Evolutionary conservation across 2,797 vertebrate species (phyloP).

Genomic region (Danio tinwini): DNA sequence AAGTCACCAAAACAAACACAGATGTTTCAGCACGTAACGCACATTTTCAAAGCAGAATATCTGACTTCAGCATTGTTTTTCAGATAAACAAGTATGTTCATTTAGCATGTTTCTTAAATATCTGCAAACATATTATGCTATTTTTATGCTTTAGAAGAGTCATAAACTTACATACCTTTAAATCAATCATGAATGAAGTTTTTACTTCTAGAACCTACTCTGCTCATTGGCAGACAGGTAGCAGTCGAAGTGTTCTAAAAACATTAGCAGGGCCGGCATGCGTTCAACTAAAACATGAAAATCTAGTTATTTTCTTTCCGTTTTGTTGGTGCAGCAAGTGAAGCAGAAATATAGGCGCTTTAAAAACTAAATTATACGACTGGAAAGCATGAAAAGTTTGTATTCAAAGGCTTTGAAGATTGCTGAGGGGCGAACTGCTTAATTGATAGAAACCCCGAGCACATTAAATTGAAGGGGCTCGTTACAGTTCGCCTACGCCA

Average conservation of each 20-base stretch:
- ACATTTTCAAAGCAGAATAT: too few species aligned
- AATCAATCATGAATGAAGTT: too few species aligned
- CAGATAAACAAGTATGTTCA: too few species aligned
- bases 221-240: neutral
- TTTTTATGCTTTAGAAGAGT: too few species aligned
- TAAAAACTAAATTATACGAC: neutral
- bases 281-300: neutral
- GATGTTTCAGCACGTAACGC: too few species aligned
- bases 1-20: too few species aligned
- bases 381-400: slow-evolving; percentile 1
- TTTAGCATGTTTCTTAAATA: too few species aligned
- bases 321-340: neutral
- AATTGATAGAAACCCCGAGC: slow-evolving; percentile 29
- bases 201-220: too few species aligned
- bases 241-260: neutral
- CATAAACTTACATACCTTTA: too few species aligned
- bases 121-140: too few species aligned
- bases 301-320: neutral
- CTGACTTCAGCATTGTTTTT: too few species aligned
- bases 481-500: slow-evolving; percentile 12
- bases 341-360: neutral
- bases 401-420: slow-evolving; percentile 5
- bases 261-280: neutral
- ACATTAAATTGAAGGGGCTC: slow-evolving; percentile 4
- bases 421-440: slow-evolving; percentile 23